phyloP scores from a whole-genome alignment of 2,888 invertebrate genomes.

The Scaptomyza flava region DNA sequence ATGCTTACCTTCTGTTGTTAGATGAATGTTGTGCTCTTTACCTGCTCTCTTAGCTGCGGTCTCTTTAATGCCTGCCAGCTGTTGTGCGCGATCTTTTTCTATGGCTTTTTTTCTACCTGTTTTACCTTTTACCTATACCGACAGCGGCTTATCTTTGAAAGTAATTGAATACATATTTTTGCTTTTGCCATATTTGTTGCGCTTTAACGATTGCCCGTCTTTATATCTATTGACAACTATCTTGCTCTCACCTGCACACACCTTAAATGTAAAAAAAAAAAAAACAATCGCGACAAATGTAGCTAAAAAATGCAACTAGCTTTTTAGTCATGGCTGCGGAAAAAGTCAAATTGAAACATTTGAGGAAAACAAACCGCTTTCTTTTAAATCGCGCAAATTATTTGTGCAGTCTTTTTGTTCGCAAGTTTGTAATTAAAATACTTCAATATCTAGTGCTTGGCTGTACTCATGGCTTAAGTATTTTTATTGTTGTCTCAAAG shows the following conservation, averaged over 20 bases:
- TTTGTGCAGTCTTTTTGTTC: constrained; percentile 1
- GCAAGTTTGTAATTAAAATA: constrained; percentile 54
- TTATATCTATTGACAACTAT: constrained; percentile 21
- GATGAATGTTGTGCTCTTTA: constrained; percentile 7
- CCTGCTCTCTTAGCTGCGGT: background rate
- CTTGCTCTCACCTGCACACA: constrained; percentile 21
- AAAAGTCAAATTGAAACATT: constrained; percentile 38
- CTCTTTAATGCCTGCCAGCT: constrained; percentile 3
- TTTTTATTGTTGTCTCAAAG: constrained; percentile 48
- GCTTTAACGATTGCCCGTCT: constrained; percentile 44
- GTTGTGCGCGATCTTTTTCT: constrained; percentile 7
- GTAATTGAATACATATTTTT: constrained; percentile 8
- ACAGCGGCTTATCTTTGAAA: constrained; percentile 43
- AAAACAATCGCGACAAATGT: constrained; percentile 39
- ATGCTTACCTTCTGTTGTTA: constrained; percentile 1
- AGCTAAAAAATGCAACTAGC: constrained; percentile 52
- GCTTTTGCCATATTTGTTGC: constrained; percentile 52
- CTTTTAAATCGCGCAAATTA: constrained; percentile 40
- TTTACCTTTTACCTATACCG: constrained; percentile 32
- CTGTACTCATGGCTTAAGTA: constrained; percentile 48
- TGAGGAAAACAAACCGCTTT: constrained; percentile 23
- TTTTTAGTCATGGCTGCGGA: constrained; percentile 37
- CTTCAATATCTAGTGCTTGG: constrained; percentile 28
- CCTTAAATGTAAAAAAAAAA: constrained; percentile 44
- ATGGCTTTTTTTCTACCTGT: constrained; percentile 43